phyloP scores from a whole-genome alignment of 2,797 vertebrate species.

The Oryzias dopingdopingensis region DNA sequence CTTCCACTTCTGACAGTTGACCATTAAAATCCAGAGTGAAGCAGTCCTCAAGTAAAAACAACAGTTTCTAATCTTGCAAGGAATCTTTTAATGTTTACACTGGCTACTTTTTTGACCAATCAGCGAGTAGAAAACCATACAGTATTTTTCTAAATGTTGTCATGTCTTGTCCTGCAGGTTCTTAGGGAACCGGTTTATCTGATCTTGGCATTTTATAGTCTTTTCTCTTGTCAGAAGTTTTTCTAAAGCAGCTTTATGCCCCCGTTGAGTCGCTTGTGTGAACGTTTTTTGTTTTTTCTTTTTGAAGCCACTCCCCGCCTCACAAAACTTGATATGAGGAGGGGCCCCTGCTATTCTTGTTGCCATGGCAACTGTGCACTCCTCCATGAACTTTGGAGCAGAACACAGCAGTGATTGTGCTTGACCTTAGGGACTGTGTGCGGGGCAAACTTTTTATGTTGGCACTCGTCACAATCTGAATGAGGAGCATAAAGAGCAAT shows the following conservation, averaged over 20 bases:
- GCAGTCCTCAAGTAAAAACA: not conserved
- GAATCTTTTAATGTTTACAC: slow-evolving; percentile 14
- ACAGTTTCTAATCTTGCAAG: not conserved
- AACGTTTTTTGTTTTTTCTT: slow-evolving; percentile 11
- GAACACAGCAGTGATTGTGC: slow-evolving; percentile 62
- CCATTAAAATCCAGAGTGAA: not conserved
- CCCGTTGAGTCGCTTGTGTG: slow-evolving; percentile 21
- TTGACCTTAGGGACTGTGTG: slow-evolving; percentile 56
- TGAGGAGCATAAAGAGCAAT: not conserved
- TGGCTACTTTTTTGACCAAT: not conserved
- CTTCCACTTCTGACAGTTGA: slow-evolving; percentile 7
- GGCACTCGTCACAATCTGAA: not conserved
- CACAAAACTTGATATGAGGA: slow-evolving; percentile 62
- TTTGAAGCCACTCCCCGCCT: slow-evolving; percentile 52
- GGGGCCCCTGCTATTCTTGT: slow-evolving; percentile 53
- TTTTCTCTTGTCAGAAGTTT: slow-evolving; percentile 16
- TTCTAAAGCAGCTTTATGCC: slow-evolving; percentile 33
- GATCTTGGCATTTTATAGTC: slow-evolving; percentile 7
- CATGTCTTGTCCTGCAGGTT: slow-evolving; percentile 13
- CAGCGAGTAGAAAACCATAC: too few relatives aligned
- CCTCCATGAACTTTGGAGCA: slow-evolving; percentile 75
- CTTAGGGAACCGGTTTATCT: slow-evolving; percentile 13
- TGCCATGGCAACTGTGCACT: slow-evolving; percentile 65
- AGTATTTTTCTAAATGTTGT: not conserved
- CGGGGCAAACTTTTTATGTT: slow-evolving; percentile 54